Evolutionary conservation across 2,888 invertebrate genomes (phyloP), one percentile per base, ranked within the genome.

Genomic region (Ichneumoninae sp.): DNA sequence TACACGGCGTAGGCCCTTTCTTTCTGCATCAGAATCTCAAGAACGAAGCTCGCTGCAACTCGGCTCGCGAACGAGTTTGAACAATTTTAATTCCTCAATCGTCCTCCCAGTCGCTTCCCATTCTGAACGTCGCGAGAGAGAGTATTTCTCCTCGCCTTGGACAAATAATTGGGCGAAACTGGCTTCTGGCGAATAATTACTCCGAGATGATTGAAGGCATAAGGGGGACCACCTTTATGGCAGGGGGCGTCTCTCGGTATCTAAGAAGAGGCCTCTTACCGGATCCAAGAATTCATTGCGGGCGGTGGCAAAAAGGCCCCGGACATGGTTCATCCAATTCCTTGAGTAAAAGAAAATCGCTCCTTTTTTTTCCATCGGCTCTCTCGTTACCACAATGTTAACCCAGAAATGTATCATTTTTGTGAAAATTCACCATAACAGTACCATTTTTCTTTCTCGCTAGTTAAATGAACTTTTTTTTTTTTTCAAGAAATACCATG

Each of bases 81-180:
- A 89, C 91, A 88, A 92, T 92, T 92, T 91, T 92, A 91, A 92
- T 92, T 92, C 91, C 89, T 91, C 91, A 88, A 91, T 92, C 90
- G 88, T 85, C 74, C 85, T 82, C 81, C 83, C 83, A 83, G 75
- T 81, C 54, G 70, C 75, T 84, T 81, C 69, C 50, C 54, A 79
- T 82, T 65, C 71, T 63, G 40, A 68, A n/a, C 50, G 74, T 70
- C 63, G 10, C 70, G 16, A 44, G 44, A 36, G 26, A 13, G 63
- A 33, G 33, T 63, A 30, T 63, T 80, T 57, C 82, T 85, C 83
- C 83, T 85, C 86, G 81, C 76, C 82, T 86, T 60, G 85, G 87
- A 83, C 89, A 90, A 90, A 91, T 91, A 91, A 91, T 91, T 92
- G 90, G 88, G 85, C 88, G 87, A 90, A 89, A 90, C 89, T 90